Percentiles rank a stretch among this genome's conserved stretches.
Evolutionary conservation across 1,140 invertebrate species (phyloP).

Genomic region (Lucilia sericata): DNA sequence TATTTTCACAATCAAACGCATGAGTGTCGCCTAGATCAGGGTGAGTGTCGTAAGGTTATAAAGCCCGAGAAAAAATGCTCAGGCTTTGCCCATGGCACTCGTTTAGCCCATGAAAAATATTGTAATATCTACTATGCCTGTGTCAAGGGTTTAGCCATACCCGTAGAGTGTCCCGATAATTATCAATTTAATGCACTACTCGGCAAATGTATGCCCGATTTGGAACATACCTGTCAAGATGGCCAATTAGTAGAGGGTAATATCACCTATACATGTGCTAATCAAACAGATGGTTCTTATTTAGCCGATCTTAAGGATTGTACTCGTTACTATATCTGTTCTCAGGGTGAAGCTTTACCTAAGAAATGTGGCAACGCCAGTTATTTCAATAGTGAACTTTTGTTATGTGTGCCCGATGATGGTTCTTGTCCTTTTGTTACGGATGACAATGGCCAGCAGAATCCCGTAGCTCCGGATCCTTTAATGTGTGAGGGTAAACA

Average conservation of each 20-base stretch:
- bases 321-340: constrained; percentile 60
- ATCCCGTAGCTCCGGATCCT: constrained; percentile 54
- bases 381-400: constrained; percentile 58
- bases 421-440: constrained; percentile 55
- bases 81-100: constrained; percentile 51
- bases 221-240: constrained; percentile 48
- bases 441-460: neutral
- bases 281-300: constrained; percentile 55
- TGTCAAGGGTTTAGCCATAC: constrained; percentile 55
- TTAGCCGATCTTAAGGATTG: constrained; percentile 57
- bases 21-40: constrained; percentile 56
- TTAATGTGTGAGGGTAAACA: constrained; percentile 58
- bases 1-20: constrained; percentile 53
- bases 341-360: constrained; percentile 50
- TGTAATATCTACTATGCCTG: constrained; percentile 64
- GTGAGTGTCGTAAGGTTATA: constrained; percentile 51
- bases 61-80: constrained; percentile 48
- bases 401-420: constrained; percentile 57
- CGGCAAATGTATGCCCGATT: constrained; percentile 49
- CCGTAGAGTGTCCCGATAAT: constrained; percentile 52
- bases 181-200: constrained; percentile 54
- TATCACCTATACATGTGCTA: constrained; percentile 52
- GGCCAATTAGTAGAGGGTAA: constrained; percentile 49
- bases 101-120: constrained; percentile 53
- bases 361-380: constrained; percentile 52